These are phyloP conservation scores for Alauda arvensis DNA, from an alignment of 2,797 vertebrate genomes.

Conservation along the genomic window DNA sequence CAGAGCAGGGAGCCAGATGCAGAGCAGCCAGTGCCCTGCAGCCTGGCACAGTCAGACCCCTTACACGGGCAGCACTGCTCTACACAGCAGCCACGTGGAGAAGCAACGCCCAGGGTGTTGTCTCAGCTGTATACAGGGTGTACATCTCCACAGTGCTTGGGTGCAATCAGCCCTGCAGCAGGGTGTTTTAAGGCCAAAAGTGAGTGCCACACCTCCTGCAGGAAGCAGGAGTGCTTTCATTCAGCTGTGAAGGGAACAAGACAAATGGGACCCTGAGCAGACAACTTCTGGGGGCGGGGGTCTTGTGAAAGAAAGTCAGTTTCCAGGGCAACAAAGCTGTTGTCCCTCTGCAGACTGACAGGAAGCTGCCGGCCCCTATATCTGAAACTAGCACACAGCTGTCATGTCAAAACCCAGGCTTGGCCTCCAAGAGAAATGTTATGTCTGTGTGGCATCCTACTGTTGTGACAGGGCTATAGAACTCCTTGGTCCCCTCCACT, in stretches of 20 bases:
- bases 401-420: not conserved
- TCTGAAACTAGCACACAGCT: rapidly evolving
- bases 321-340: not conserved
- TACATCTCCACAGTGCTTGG: rapidly evolving
- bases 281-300: not conserved
- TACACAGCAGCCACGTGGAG: rapidly evolving
- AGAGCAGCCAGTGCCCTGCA: not conserved
- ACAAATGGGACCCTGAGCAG: not conserved
- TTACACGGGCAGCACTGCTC: not conserved
- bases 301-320: not conserved
- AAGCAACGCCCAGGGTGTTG: rapidly evolving
- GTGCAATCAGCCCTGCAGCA: not conserved
- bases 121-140: not conserved
- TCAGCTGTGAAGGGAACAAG: rapidly evolving
- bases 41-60: not conserved
- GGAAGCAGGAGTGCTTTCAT: not conserved
- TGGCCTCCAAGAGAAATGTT: not conserved
- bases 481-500: rapidly evolving
- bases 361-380: not conserved
- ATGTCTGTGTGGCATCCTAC: not conserved
- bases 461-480: not conserved
- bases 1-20: not conserved
- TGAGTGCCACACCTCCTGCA: not conserved
- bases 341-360: not conserved
- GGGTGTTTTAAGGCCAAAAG: not conserved